Evolutionary conservation across 2,797 vertebrate species (phyloP), one percentile per base, ranked within the genome.

Genomic region (Sternarchorhynchus goeldii): DNA sequence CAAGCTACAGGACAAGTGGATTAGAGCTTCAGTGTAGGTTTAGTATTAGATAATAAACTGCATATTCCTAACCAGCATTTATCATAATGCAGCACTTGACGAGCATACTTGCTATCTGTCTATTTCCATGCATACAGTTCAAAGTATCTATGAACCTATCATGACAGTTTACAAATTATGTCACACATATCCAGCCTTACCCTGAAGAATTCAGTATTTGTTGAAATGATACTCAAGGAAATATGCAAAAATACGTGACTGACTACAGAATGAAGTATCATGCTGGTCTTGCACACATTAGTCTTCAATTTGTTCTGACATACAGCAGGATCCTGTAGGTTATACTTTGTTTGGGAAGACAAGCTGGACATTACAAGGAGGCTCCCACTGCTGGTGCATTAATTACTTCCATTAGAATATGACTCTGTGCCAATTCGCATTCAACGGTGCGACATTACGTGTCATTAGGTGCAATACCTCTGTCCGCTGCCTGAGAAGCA

Each of bases 341-440:
- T 36, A 55, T 25, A 50, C 66, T 69, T 69, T 55, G 45, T 18
- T 39, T 53, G 31, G 32, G 17, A n/a, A 29, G 39, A 16, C 65
- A 64, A 67, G 20, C 65, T 53, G 67, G 18, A 25, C 45, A 14
- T 25, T 69, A 17, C 36, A 67, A 45, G 21, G 41, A n/a, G 39
- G 14, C 25, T 69, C 45, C 45, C 17, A 69, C 45, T 67, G 65
- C 18, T n/a, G 4, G 25, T 69, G 67, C 67, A 55, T 69, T 55
- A 53, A 55, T 69, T 55, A 55, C 39, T 69, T 14, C 67, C 16
- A 31, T 14, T 39, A 32, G 50, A 29, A 68, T 20, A 68, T 53
- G 41, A 53, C 21, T 68, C 25, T 31, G 21, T 68, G 21, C 25
- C 66, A 55, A 10, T 66, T 41, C 20, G 34, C 25, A n/a, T 55